These are phyloP conservation scores for Periophthalmodon schlosseri DNA, from an alignment of 2,113 vertebrate species.

Conservation along the genomic window DNA sequence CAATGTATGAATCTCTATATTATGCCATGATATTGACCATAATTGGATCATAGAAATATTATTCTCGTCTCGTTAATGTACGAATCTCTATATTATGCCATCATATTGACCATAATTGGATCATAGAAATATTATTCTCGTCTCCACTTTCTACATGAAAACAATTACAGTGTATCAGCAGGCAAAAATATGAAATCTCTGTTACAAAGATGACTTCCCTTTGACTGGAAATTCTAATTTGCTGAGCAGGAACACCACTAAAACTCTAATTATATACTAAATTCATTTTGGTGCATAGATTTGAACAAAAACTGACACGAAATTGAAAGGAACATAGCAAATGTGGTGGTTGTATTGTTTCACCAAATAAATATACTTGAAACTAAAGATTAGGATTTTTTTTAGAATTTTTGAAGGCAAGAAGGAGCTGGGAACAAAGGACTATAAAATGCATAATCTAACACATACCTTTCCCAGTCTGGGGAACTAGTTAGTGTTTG, in stretches of 20 bases:
- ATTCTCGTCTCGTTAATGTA: not conserved
- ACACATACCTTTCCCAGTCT: constrained; percentile 91
- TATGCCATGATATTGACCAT: not conserved
- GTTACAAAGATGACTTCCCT: not conserved
- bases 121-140: not conserved
- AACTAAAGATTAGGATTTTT: too few relatives aligned
- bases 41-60: not conserved
- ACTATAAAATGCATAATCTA: not conserved
- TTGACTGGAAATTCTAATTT: not conserved
- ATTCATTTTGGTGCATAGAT: not conserved
- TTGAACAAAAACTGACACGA: too few relatives aligned
- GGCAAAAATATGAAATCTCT: not conserved
- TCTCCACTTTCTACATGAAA: not conserved
- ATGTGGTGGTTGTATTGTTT: too few relatives aligned
- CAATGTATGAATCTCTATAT: not conserved
- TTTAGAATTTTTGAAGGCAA: too few relatives aligned
- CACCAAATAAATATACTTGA: too few relatives aligned
- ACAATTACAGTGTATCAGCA: not conserved
- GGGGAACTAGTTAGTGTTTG: constrained; percentile 86
- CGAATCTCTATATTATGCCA: not conserved
- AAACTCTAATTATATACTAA: not conserved
- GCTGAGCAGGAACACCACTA: constrained; percentile 7
- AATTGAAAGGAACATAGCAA: too few relatives aligned
- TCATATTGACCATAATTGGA: not conserved
- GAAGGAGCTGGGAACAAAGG: too few relatives aligned